Conservation (phyloP, 2,888 invertebrate genomes). For the Agrochola lychnidis region DNA sequence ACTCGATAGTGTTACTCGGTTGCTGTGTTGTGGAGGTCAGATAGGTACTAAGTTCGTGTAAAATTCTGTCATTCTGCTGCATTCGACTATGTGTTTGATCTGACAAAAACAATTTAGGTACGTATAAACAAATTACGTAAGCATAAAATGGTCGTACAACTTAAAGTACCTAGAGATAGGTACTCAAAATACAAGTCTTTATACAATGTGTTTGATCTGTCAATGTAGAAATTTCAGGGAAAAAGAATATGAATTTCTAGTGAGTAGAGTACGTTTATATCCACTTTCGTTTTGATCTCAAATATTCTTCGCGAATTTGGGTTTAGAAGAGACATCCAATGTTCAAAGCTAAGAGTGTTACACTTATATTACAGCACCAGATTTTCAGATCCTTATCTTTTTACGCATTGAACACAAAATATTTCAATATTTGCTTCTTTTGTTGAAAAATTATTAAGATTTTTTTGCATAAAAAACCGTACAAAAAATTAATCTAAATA, state of each 20-base stretch:
- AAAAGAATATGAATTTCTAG: constrained; percentile 33
- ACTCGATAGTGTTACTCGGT: neutral
- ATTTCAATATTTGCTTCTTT: neutral
- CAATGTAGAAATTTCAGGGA: neutral
- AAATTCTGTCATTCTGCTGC: neutral
- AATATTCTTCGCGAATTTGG: constrained; percentile 26
- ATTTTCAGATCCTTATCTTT: neutral
- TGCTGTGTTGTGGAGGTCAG: neutral
- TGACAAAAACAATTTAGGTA: neutral
- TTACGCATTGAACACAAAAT: neutral
- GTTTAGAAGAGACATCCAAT: constrained; percentile 13
- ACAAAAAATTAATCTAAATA: neutral
- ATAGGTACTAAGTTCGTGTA: neutral
- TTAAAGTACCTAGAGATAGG: neutral
- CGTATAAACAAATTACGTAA: neutral
- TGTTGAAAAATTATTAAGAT: neutral
- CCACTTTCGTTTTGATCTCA: constrained; percentile 45
- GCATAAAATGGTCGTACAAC: neutral
- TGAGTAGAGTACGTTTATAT: constrained; percentile 4
- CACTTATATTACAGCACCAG: neutral
- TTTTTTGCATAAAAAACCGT: neutral
- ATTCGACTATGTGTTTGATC: neutral
- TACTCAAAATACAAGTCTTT: constrained; percentile 20
- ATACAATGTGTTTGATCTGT: constrained; percentile 46
- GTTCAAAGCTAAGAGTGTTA: constrained; percentile 30